phyloP scores from a whole-genome alignment of 1,140 invertebrate genomes.

The Schlechtendalia chinensis region DNA sequence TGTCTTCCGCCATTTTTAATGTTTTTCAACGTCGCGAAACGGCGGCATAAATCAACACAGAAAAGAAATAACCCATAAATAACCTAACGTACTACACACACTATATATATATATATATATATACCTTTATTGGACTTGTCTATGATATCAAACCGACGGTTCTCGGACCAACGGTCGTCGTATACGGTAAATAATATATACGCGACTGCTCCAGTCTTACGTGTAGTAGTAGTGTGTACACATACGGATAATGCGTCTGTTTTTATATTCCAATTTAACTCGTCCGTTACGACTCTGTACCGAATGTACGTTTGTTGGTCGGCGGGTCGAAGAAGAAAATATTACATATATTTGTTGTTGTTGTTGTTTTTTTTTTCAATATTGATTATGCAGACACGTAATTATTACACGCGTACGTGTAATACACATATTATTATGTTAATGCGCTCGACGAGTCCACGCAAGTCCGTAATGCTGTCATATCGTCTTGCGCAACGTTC shows the following conservation, averaged over 20 bases:
- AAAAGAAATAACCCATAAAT: conserved; percentile 34
- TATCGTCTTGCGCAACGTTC: conserved; percentile 4
- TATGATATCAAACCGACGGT: conserved; percentile 19
- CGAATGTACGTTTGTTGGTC: conserved; percentile 17
- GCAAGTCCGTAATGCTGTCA: conserved; percentile 1
- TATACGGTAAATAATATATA: not conserved
- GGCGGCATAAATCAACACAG: conserved; percentile 31
- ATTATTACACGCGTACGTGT: not conserved
- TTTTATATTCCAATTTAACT: conserved; percentile 19
- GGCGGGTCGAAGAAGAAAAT: not conserved
- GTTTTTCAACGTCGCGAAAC: conserved; percentile 4
- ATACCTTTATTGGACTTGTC: conserved; percentile 1
- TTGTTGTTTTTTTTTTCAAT: too few relatives aligned
- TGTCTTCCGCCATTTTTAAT: conserved; percentile 29
- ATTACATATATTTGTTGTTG: too few relatives aligned
- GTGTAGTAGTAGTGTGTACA: not conserved
- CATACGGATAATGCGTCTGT: not conserved
- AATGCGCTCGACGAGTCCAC: conserved; percentile 4
- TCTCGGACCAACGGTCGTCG: not conserved
- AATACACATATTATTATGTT: not conserved
- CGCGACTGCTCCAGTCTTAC: not conserved
- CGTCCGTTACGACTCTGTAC: not conserved
- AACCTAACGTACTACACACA: not conserved
- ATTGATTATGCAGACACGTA: not conserved
- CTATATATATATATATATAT: not conserved